Evolutionary conservation across 2,113 vertebrate species (phyloP), one percentile per base, ranked within the genome.

Genomic region (Hyperoodon ampullatus): DNA sequence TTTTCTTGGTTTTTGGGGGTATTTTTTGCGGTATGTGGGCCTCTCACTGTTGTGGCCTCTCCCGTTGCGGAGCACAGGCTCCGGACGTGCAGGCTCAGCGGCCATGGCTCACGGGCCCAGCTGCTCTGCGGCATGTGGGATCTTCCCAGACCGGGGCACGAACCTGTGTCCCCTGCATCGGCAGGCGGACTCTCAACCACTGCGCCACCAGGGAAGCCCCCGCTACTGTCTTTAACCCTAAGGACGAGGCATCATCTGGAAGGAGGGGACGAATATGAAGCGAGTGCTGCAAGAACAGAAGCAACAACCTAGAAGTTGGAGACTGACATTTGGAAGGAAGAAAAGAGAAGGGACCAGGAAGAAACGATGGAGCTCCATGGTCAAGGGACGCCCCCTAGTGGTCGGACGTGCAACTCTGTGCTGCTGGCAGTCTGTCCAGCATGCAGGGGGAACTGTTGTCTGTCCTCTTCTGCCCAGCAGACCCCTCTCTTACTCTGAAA

Each of bases 311-410:
- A 70, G 50, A 63, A 33, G 26, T 1, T 66, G 74, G 83, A n/a
- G 58, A 30, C 50, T 26, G 80, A 4, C 6, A 2, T 11, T 53
- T 44, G 23, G 9, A 13, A 26, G 63, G 30, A 13, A 30, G 47
- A 61, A 44, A 7, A 61, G n/a, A 19, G 26, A 47, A 44, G 30
- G 21, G 14, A 19, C 58, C 30, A 9, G n/a, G 8, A 14, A 10
- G 42, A 24, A 28, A 47, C 0, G 13, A 6, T 4, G 8, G 39
- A 68, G 12, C 33, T 30, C 24, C 0, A 0, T 0, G 44, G 4
- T 12, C 23, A n/a, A n/a, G 2, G 33, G 44, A 1, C 0, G 8
- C 33, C 1, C 30, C 53, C 35, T 11, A 1, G 2, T 33, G n/a
- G 63, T 16, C 2, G 16, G 11, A 30, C 18, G 12, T 2, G 0